Conservation (phyloP, 2,797 vertebrate genomes). For the Gambusia yucatana region DNA sequence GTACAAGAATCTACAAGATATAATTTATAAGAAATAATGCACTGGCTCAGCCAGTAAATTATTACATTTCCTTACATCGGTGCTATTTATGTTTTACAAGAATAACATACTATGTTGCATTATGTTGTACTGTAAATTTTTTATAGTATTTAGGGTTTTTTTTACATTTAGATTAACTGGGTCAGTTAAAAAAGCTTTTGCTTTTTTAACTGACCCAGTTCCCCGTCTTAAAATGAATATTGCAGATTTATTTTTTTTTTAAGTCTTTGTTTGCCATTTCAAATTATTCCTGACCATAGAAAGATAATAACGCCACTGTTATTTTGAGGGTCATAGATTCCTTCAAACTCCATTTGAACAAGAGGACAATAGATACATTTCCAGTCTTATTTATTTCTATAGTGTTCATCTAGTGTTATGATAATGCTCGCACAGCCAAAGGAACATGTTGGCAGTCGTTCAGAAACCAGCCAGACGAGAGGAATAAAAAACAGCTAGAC, state of each 20-base stretch:
- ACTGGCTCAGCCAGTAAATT: neutral
- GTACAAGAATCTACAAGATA: neutral
- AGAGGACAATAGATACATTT: neutral
- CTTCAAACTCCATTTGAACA: neutral
- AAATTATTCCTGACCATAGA: neutral
- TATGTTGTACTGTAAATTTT: neutral
- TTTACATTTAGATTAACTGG: constrained; percentile 19
- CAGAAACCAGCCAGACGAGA: constrained; percentile 34
- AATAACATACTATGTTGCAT: constrained; percentile 12
- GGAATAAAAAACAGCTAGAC: constrained; percentile 32
- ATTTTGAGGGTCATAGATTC: neutral
- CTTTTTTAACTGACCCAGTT: constrained; percentile 47
- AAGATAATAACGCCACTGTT: neutral
- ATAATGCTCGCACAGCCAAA: neutral
- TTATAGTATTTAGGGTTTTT: constrained; percentile 12
- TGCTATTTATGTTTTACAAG: neutral
- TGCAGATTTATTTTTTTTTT: constrained; percentile 24
- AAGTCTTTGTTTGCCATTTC: neutral
- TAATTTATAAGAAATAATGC: neutral
- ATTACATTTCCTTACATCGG: constrained; percentile 12
- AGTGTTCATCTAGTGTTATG: neutral
- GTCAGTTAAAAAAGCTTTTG: too few species aligned
- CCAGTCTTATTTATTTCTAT: neutral
- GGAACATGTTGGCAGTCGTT: constrained; percentile 42
- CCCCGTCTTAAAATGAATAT: constrained; percentile 29